phyloP scores from a whole-genome alignment of 2,888 invertebrate genomes.

The Stegana nigrithorax region DNA sequence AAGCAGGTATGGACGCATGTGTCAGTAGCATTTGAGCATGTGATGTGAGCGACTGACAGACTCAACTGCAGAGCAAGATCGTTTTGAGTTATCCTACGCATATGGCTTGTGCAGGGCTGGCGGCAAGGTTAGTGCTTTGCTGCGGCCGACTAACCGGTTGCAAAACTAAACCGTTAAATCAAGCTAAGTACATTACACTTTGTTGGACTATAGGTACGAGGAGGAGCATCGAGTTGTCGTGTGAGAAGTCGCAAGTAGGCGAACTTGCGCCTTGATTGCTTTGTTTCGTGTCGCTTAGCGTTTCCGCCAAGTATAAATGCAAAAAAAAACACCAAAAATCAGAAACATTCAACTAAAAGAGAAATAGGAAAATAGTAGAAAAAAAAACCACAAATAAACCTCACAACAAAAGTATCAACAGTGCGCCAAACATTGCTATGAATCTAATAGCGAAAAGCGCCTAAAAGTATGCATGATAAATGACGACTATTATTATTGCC shows the following conservation, averaged over 20 bases:
- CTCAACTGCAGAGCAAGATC: no score
- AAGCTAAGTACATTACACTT: not conserved
- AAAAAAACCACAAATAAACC: no score
- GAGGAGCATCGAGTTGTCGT: not conserved
- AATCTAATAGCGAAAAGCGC: slow-evolving; percentile 1
- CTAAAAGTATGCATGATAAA: slow-evolving; percentile 9
- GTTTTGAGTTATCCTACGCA: no score
- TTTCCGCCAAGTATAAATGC: slow-evolving; percentile 38
- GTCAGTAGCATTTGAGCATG: no score
- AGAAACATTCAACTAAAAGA: not conserved
- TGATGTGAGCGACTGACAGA: no score
- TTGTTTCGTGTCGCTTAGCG: slow-evolving; percentile 47
- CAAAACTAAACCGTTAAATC: no score
- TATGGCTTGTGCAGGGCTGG: no score
- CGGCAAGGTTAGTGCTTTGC: no score
- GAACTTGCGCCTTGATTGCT: slow-evolving; percentile 37
- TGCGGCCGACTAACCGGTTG: no score
- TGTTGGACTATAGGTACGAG: not conserved
- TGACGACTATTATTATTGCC: slow-evolving; percentile 1
- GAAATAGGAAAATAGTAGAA: no score
- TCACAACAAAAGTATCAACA: no score
- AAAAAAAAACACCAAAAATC: not conserved
- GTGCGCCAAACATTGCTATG: slow-evolving; percentile 16
- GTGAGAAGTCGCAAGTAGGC: not conserved
- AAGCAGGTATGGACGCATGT: no score